These are phyloP conservation scores for Drosophila tristis DNA, from an alignment of 1,140 invertebrate genomes.

Conservation along the genomic window DNA sequence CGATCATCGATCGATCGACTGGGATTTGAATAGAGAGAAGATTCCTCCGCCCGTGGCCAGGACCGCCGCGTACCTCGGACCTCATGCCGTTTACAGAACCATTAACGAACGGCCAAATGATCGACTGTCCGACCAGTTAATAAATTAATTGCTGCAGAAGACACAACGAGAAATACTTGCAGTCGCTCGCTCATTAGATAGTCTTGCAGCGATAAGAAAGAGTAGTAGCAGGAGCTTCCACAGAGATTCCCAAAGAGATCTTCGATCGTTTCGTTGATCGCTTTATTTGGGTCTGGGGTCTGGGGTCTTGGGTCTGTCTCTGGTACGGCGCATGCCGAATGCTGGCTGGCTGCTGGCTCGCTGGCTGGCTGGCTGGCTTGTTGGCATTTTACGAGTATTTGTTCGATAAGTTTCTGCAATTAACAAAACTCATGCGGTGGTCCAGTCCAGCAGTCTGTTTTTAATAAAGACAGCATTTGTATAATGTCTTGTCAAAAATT, in stretches of 20 bases:
- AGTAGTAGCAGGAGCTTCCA: neutral
- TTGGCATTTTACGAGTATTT: constrained; percentile 20
- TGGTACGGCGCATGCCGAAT: constrained; percentile 28
- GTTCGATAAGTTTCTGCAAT: constrained; percentile 54
- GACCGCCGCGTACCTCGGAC: constrained; percentile 17
- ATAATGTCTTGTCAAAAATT: constrained; percentile 80
- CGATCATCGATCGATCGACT: constrained; percentile 27
- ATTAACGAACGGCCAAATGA: constrained; percentile 47
- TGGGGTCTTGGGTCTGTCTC: neutral
- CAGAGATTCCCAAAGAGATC: no score
- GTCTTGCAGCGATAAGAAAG: constrained; percentile 30
- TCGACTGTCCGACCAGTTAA: constrained; percentile 47
- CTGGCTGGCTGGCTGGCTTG: constrained; percentile 24
- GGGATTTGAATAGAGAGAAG: constrained; percentile 3
- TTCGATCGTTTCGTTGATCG: constrained; percentile 24
- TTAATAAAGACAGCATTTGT: constrained; percentile 79
- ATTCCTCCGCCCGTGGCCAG: neutral
- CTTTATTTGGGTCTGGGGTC: constrained; percentile 49
- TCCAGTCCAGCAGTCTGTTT: constrained; percentile 23
- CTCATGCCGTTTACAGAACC: constrained; percentile 57
- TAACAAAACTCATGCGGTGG: constrained; percentile 61
- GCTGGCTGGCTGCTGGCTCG: neutral
- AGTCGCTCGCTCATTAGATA: constrained; percentile 52
- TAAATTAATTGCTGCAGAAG: constrained; percentile 59
- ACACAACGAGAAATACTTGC: constrained; percentile 18